Conservation (phyloP, 2,888 invertebrate species). For the Drosophila neonasuta region DNA sequence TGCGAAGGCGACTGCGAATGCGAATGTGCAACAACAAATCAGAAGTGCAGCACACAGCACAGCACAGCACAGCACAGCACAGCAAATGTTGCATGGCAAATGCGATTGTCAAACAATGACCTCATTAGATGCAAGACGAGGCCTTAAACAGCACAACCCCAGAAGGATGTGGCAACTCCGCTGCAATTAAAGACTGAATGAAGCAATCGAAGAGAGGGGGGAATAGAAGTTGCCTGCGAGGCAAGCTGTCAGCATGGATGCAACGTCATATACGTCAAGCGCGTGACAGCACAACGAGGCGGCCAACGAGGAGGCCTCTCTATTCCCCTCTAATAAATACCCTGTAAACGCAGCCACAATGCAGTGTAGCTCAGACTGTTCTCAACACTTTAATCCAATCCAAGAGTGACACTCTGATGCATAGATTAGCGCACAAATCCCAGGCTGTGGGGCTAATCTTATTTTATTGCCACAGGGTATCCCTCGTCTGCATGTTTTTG, state of each 20-base stretch:
- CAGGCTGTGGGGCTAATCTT: neutral
- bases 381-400: too few relatives aligned
- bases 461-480: constrained; percentile 1
- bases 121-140: constrained; percentile 70
- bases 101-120: constrained; percentile 81
- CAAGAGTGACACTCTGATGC: constrained; percentile 14
- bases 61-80: constrained; percentile 45
- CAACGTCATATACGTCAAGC: constrained; percentile 74
- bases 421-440: neutral
- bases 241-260: constrained; percentile 68
- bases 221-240: constrained; percentile 31
- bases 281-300: constrained; percentile 34
- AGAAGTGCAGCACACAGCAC: constrained; percentile 46
- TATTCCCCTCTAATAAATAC: constrained; percentile 38
- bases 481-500: neutral
- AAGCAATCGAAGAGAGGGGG: neutral
- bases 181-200: constrained; percentile 42
- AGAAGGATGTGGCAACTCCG: constrained; percentile 43
- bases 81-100: constrained; percentile 72
- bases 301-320: neutral
- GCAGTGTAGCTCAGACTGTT: neutral
- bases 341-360: constrained; percentile 31
- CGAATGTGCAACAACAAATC: constrained; percentile 59
- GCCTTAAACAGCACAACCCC: constrained; percentile 9
- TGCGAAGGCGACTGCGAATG: constrained; percentile 43